Evolutionary conservation across 2,888 invertebrate species (phyloP).

Genomic region (Chymomyza fuscimana): DNA sequence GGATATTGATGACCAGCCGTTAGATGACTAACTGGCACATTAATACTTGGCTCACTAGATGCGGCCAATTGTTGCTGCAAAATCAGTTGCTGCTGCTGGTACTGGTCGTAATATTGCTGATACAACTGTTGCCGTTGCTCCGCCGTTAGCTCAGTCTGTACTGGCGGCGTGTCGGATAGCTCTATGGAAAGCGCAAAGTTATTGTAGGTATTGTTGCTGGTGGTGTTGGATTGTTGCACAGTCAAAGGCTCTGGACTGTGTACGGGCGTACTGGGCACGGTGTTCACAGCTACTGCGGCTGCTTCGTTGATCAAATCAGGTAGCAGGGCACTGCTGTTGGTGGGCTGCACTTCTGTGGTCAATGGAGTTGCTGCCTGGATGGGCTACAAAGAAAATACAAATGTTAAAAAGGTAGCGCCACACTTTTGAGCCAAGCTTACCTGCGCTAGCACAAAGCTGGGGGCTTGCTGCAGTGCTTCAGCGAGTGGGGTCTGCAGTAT

Average conservation of each 20-base stretch:
- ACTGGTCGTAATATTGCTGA: slow-evolving; percentile 51
- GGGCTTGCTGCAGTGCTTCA: slow-evolving; percentile 64
- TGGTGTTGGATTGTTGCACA: slow-evolving; percentile 25
- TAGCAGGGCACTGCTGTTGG: slow-evolving; percentile 37
- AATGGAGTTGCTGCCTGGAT: slow-evolving; percentile 69
- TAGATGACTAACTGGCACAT: slow-evolving; percentile 77
- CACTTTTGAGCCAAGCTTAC: slow-evolving; percentile 44
- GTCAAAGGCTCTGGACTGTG: slow-evolving; percentile 26
- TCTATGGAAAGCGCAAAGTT: slow-evolving; percentile 76
- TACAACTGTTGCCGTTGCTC: slow-evolving; percentile 47
- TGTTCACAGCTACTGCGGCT: slow-evolving; percentile 42
- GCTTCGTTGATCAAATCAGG: slow-evolving; percentile 70
- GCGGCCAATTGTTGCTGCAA: slow-evolving; percentile 24
- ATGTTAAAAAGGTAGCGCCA: background rate
- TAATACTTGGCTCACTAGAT: slow-evolving; percentile 38
- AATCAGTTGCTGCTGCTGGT: slow-evolving; percentile 40
- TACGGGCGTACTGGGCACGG: slow-evolving; percentile 32
- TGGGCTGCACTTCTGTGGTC: slow-evolving; percentile 20
- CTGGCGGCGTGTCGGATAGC: slow-evolving; percentile 70
- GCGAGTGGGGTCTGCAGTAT: slow-evolving; percentile 81
- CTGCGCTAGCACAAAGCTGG: slow-evolving; percentile 73
- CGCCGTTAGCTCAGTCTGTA: slow-evolving; percentile 41
- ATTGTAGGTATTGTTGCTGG: slow-evolving; percentile 37
- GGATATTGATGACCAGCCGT: slow-evolving; percentile 76
- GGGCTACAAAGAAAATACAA: slow-evolving; percentile 54